Percentiles rank a stretch among this genome's conserved stretches.
Evolutionary conservation across 2,888 invertebrate genomes (phyloP).

Genomic region (Ommatoiulus sabulosus): DNA sequence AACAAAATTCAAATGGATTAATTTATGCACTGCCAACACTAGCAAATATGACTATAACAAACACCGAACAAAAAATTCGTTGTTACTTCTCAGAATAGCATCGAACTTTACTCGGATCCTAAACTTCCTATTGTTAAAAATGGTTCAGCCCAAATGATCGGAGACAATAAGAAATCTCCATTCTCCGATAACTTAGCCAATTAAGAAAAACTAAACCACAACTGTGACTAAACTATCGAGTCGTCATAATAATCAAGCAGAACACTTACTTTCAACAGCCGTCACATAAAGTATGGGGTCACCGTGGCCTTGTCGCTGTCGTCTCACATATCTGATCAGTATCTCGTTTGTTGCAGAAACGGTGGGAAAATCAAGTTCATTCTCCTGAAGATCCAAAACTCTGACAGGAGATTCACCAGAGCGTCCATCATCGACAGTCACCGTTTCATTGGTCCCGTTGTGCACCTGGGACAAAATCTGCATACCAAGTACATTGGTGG

Average conservation of each 20-base stretch:
- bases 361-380: conserved; percentile 42
- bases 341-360: conserved; percentile 5
- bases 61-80: no score
- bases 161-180: no score
- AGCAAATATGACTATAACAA: no score
- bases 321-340: conserved; percentile 46
- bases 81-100: no score
- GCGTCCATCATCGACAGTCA: neutral
- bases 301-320: conserved; percentile 71
- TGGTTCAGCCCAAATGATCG: no score
- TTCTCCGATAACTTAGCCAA: no score
- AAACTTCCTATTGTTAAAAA: no score
- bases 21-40: no score
- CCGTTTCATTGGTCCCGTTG: conserved; percentile 48
- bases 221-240: no score
- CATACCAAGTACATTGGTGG: conserved; percentile 78
- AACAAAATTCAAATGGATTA: neutral
- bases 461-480: conserved; percentile 82
- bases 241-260: no score
- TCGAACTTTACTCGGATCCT: no score
- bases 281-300: conserved; percentile 84
- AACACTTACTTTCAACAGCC: conserved; percentile 72
- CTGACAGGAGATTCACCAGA: neutral
- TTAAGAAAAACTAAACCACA: no score
- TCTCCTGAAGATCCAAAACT: conserved; percentile 44